Base-by-base conservation (phyloP, 2,888 invertebrate genomes). In the Apamea epomidion region DNA sequence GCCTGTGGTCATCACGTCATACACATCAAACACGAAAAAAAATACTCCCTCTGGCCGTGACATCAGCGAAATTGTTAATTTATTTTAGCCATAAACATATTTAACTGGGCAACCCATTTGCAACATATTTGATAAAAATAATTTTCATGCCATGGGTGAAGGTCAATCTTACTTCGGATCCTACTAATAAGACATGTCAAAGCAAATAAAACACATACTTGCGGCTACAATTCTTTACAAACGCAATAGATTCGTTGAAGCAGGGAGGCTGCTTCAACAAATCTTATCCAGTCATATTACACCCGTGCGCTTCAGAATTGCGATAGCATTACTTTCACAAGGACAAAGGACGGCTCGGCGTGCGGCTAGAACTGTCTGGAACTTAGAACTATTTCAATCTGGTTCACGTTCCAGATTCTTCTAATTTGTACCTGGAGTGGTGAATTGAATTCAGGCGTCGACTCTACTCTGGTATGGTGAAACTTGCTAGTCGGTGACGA, bases 361-460 rank as follows among this genome's bases (percentile, higher is more conserved):
- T 48, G n/a, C 70, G 37, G 21, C 48, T 48, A 25, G 58, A 82
- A n/a, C 48, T 6, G 37, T 54, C 64, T 32, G 51, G 51, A 85
- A 65, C 65, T 87, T 67, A 45, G 32, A 89, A 89, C 89, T 89
- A 90, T 89, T 89, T 74, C 87, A 90, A 89, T 89, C 79, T 75
- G 42, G 76, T 80, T 68, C 80, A 58, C 70, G 81, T 83, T 88
- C 82, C 37, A 76, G 80, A 89, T 89, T 89, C 89, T 90, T 90
- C 74, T 89, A 86, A 89, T 89, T 89, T 84, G 83, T 87, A 89
- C 84, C 80, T 84, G 80, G 10, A 76, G 75, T 80, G 76, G 74
- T 84, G 87, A 88, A 90, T 90, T 82, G 79, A 87, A 86, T 89
- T 84, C 87, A 85, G 58, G 69, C 76, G 83, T 83, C 83, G 70